Percentiles rank a stretch among this genome's conserved stretches.
These are phyloP conservation scores for Pseudeuparius sepicola DNA, from an alignment of 2,888 invertebrate genomes.

Conservation along the genomic window DNA sequence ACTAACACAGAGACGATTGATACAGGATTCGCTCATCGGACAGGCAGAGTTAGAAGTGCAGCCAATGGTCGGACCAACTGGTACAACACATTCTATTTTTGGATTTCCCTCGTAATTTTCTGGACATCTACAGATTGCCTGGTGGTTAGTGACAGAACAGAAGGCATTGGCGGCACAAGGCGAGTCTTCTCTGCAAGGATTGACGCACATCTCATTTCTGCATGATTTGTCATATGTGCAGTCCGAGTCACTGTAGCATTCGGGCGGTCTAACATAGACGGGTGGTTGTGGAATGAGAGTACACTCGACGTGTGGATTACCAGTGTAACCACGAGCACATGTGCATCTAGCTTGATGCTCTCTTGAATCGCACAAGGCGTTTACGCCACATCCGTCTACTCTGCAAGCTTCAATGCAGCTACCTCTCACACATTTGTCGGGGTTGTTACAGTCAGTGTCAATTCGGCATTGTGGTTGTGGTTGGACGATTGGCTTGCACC, in stretches of 20 bases:
- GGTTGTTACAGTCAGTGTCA: slow-evolving; percentile 65
- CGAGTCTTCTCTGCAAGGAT: slow-evolving; percentile 59
- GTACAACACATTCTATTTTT: slow-evolving; percentile 54
- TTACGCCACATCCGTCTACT: slow-evolving; percentile 68
- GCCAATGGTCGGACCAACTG: slow-evolving; percentile 53
- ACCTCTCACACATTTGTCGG: slow-evolving; percentile 65
- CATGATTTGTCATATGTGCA: slow-evolving; percentile 68
- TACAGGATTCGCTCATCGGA: slow-evolving; percentile 70
- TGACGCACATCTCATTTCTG: slow-evolving; percentile 63
- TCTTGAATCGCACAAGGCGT: slow-evolving; percentile 67
- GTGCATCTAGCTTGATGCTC: slow-evolving; percentile 69
- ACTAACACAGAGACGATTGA: slow-evolving; percentile 67
- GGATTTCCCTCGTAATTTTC: slow-evolving; percentile 67
- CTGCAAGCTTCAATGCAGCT: slow-evolving; percentile 71
- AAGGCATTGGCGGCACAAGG: slow-evolving; percentile 73
- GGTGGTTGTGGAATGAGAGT: slow-evolving; percentile 35
- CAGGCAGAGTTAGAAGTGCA: slow-evolving; percentile 76
- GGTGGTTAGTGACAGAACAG: slow-evolving; percentile 69
- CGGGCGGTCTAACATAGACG: slow-evolving; percentile 44
- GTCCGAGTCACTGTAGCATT: slow-evolving; percentile 70
- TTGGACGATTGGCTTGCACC: slow-evolving; percentile 46
- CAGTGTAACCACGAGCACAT: slow-evolving; percentile 67
- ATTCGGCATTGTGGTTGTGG: slow-evolving; percentile 50
- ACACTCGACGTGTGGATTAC: slow-evolving; percentile 73
- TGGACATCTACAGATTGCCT: slow-evolving; percentile 73